These are phyloP conservation scores for Aratinga solstitialis DNA, from an alignment of 2,797 vertebrate genomes.

Conservation along the genomic window DNA sequence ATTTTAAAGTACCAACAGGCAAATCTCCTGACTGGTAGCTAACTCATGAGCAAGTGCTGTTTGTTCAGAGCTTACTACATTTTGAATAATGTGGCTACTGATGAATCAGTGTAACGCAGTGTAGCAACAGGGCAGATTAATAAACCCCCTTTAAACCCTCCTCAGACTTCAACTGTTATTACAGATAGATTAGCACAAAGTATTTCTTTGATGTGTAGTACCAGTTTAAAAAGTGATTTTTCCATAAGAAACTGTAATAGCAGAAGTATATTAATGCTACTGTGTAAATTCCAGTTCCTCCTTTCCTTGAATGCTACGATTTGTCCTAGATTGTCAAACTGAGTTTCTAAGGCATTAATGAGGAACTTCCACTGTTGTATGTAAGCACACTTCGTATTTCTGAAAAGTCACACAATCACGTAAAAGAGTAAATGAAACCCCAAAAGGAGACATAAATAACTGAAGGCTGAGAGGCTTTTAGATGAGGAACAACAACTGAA, in stretches of 20 bases:
- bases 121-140: neutral
- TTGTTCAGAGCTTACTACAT: neutral
- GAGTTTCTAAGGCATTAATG: conserved; percentile 16
- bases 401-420: neutral
- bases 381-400: neutral
- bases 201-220: neutral
- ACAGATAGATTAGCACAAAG: neutral
- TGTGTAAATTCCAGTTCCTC: neutral
- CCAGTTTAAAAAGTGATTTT: neutral
- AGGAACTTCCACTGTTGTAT: neutral
- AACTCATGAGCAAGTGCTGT: neutral
- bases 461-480: neutral
- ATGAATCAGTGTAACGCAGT: neutral
- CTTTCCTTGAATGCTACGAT: neutral
- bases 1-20: neutral
- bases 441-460: neutral
- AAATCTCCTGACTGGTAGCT: neutral
- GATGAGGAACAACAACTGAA: neutral
- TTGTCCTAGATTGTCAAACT: neutral
- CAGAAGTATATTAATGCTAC: conserved; percentile 4
- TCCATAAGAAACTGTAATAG: neutral
- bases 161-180: neutral
- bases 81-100: neutral
- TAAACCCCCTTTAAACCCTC: neutral
- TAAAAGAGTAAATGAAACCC: neutral